Percentiles rank a stretch among this genome's conserved stretches.
Conservation (phyloP, 2,113 vertebrate genomes). For the chimpanzee (Pan troglodytes) region NHGRI_mPanTro3-v2.1_pri NC_072418.2:33664501-33665000, state of each 20-base stretch:
- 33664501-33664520: not conserved
- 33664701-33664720: not conserved
- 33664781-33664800: not conserved
- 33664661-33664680: too few species aligned
- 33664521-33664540: not conserved
- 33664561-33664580: fast-evolving
- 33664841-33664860: not conserved
- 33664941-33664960: not conserved
- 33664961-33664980: not conserved
- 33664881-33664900: too few species aligned
- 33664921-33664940: too few species aligned
- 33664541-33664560: not conserved
- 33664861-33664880: not conserved
- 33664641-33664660: not conserved
- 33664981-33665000: not conserved
- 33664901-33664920: not conserved
- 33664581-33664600: not conserved
- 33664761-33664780: not conserved
- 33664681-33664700: fast-evolving
- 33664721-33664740: too few species aligned
- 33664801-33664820: not conserved
- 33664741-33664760: not conserved
- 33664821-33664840: fast-evolving
- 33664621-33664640: not conserved
- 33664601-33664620: not conserved